A percentile compares a stretch with the other conserved stretches of the same genome.
Evolutionary conservation across 2,888 invertebrate species (phyloP).

Genomic region (Tuberolachnus salignus): DNA sequence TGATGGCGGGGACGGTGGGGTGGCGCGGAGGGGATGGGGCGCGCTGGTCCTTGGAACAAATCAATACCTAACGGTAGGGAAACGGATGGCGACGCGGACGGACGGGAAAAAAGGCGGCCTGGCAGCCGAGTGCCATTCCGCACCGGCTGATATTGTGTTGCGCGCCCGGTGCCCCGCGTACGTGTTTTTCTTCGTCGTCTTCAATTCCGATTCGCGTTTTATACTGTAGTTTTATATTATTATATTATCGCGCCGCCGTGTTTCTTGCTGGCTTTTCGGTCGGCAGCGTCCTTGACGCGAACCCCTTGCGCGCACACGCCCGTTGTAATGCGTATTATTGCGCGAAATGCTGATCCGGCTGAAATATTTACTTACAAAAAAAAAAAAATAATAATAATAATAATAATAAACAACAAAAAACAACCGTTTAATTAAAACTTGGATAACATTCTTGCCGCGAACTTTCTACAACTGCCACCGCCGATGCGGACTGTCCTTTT

Average conservation of each 20-base stretch:
- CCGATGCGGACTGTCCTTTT: background rate
- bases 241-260: constrained; percentile 29
- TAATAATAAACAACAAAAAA: constrained; percentile 18
- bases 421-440: constrained; percentile 55
- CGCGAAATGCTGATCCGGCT: constrained; percentile 11
- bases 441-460: constrained; percentile 20
- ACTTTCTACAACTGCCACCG: constrained; percentile 6
- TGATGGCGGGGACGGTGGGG: constrained; percentile 51
- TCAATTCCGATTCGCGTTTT: constrained; percentile 51
- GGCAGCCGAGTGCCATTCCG: constrained; percentile 58
- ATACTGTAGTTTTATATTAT: no score
- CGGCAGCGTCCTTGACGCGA: constrained; percentile 30
- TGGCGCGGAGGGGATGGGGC: constrained; percentile 49
- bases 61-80: constrained; percentile 55
- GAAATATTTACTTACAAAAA: constrained; percentile 36
- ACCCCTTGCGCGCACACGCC: background rate
- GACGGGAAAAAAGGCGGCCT: constrained; percentile 57
- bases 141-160: constrained; percentile 57
- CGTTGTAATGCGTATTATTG: no score
- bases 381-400: background rate
- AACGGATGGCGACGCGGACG: constrained; percentile 32
- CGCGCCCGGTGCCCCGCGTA: constrained; percentile 22
- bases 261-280: constrained; percentile 43
- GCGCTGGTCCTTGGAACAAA: constrained; percentile 56
- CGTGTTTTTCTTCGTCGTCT: constrained; percentile 55